phyloP scores from a whole-genome alignment of 1,140 invertebrate genomes.

The Zophobas atratus region DNA sequence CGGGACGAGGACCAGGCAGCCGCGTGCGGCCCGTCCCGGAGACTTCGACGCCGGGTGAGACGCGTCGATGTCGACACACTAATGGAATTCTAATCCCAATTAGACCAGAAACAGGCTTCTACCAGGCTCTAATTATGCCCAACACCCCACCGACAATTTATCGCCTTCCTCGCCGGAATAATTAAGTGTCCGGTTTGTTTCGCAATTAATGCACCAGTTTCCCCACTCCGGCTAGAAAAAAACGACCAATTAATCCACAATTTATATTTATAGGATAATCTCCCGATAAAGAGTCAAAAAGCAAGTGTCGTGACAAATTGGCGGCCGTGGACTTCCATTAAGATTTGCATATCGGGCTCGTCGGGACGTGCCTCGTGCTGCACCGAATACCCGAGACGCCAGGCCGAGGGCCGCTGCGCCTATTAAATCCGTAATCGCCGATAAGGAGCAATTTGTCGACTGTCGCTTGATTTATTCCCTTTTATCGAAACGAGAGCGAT shows the following conservation, averaged over 20 bases:
- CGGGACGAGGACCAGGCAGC: too few species aligned
- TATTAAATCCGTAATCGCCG: not conserved
- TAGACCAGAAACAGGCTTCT: too few species aligned
- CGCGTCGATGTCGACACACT: too few species aligned
- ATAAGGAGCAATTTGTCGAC: constrained; percentile 17
- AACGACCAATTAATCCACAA: not conserved
- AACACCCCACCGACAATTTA: too few species aligned
- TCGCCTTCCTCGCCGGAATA: too few species aligned
- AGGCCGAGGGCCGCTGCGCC: not conserved
- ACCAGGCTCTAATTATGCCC: too few species aligned
- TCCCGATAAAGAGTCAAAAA: constrained; percentile 19
- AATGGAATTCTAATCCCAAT: too few species aligned
- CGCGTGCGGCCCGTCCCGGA: too few species aligned
- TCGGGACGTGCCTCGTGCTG: not conserved
- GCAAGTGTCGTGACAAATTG: constrained; percentile 14
- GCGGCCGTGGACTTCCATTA: not conserved
- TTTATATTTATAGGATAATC: constrained; percentile 26
- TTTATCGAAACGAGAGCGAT: not conserved
- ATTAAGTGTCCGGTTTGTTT: too few species aligned
- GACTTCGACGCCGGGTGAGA: too few species aligned
- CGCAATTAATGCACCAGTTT: too few species aligned
- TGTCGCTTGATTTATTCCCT: not conserved
- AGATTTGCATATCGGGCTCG: constrained; percentile 15
- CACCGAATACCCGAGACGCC: not conserved
- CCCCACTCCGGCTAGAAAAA: not conserved